A percentile compares a stretch with the other conserved stretches of the same genome.
phyloP scores from a whole-genome alignment of 2,797 vertebrate species.

The Acrossocheilus wenchowensis region DNA sequence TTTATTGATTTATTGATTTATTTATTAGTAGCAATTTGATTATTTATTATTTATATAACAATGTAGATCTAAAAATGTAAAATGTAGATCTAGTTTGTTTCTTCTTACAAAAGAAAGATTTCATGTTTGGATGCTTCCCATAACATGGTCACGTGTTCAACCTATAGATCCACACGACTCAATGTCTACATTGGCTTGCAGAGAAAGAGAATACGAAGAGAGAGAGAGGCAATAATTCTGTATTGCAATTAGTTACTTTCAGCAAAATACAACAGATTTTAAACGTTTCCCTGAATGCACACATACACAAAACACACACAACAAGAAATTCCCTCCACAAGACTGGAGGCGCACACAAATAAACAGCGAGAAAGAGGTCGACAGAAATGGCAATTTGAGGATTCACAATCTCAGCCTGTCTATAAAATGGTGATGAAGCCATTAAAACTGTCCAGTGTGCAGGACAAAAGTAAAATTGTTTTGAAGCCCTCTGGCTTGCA shows the following conservation, averaged over 20 bases:
- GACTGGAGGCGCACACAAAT: slow-evolving; percentile 17
- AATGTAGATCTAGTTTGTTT: background rate
- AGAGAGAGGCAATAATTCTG: background rate
- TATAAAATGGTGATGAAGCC: slow-evolving; percentile 37
- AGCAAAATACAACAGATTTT: background rate
- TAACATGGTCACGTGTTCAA: background rate
- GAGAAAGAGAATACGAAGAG: slow-evolving; percentile 39
- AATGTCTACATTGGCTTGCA: background rate
- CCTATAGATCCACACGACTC: background rate
- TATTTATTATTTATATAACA: background rate
- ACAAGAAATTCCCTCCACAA: slow-evolving; percentile 1
- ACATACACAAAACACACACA: slow-evolving; percentile 5
- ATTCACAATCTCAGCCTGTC: slow-evolving; percentile 36
- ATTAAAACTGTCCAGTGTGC: slow-evolving; percentile 40
- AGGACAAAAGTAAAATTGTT: slow-evolving; percentile 26
- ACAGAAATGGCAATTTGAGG: slow-evolving; percentile 31
- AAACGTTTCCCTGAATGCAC: background rate
- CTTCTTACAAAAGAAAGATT: background rate
- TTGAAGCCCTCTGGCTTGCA: slow-evolving; percentile 37
- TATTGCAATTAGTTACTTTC: background rate
- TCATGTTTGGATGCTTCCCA: background rate
- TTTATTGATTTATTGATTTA: background rate
- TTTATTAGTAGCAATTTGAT: background rate
- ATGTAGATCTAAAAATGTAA: background rate
- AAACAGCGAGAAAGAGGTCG: slow-evolving; percentile 18